Evolutionary conservation across 2,888 invertebrate species (phyloP), one percentile per base, ranked within the genome.

Genomic region (Crossocerus cetratus): DNA sequence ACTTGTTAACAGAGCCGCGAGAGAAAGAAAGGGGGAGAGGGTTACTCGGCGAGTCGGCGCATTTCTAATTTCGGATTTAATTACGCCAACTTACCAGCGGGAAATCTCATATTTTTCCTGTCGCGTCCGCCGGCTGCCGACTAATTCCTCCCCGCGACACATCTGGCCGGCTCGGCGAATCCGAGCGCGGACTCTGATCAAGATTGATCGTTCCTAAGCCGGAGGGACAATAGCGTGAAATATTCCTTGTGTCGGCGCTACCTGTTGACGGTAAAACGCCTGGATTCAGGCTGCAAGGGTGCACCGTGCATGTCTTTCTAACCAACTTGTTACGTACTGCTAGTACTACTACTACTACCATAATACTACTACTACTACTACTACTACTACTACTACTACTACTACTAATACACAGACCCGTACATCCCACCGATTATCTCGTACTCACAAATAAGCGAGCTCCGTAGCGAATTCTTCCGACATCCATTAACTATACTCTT

Each of bases 251-350:
- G 44, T 76, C 68, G 63, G 54, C 56, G 66, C 68, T 78, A 69
- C 68, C 66, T 61, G 58, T 71, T 72, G 71, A 68, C 58, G 53
- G 61, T 65, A 70, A 65, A 65, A 20, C 20, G 66, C 58, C 71
- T 64, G 62, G 69, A 56, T 77, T 64, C 67, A 77, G 65, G 64
- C 69, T 74, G 61, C 72, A 63, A 72, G 58, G 59, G 68, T 69
- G 69, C 68, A 68, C 60, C 63, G 77, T 81, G 81, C 81, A 81
- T 81, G 81, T 55, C 79, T 32, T 32, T 32, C 32, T 77, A 77
- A 80, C 73, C 73, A 55, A 77, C 60, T 66, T 77, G 63, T 32
- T 79, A 72, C 63, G 62, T 78, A 81, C 69, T 81, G 77, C 32
- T 32, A 32, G 8, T 32, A 32, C 23, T 32, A 32, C 2, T 32